Base-by-base conservation (phyloP, 2,888 invertebrate genomes). In the Seira sanloemensis region DNA sequence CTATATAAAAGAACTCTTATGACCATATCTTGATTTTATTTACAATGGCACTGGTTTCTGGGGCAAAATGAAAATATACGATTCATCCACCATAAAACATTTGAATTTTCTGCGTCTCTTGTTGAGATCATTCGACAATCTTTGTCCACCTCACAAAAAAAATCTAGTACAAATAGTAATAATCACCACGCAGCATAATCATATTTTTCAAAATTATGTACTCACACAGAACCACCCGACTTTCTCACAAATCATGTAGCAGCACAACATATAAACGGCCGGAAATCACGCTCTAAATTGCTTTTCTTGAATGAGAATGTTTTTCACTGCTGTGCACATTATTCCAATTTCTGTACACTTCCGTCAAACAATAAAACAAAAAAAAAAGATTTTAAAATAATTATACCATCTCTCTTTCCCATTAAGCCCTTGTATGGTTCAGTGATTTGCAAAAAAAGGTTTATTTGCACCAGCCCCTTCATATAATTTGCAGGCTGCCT, bases 321-420 rank as follows among this genome's bases (percentile, higher is more conserved):
- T 37, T 37, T n/a, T n/a, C n/a, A 58, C 80, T 74, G 80, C 69
- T 80, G 80, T 74, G 80, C 80, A 80, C 74, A 80, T 80, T 80
- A 80, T 69, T 68, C 74, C 46, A 62, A 80, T 68, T 68, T 69
- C 24, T 75, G 24, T 16, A 69, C 46, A 62, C 75, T 81, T 81
- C 81, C 81, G 81, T 68, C 62, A 69, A 18, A 71, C 25, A 46
- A 68, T 73, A 25, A 73, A 73, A 58, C 54, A 54, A 58, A 54
- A 73, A 73, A 58, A 23, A 54, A 58, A 54, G 58, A 58, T 58
- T 58, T 58, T 12, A 58, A 7, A 37, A 12, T 37, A 37, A 37
- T 37, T 37, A 37, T 12, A 12, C 12, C 12, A n/a, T 37, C 37
- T 37, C 37, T 7, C 12, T 12, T 37, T 37, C 37, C 12, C 12